phyloP scores from a whole-genome alignment of 2,888 invertebrate genomes.

The Pristionchus fissidentatus region DNA sequence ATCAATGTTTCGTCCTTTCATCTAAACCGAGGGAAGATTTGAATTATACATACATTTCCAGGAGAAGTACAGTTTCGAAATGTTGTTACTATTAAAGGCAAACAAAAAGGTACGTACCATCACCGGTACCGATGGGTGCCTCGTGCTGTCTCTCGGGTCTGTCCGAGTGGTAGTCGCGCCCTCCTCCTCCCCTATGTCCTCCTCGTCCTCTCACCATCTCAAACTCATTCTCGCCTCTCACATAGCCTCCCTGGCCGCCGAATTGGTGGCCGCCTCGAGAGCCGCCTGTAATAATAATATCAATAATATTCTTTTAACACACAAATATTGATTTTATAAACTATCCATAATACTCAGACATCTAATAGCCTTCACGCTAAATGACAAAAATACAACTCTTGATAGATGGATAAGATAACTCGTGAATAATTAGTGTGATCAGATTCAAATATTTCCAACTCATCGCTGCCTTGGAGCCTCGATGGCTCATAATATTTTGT shows the following conservation, averaged over 20 bases:
- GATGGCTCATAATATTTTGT: not conserved
- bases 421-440: too few relatives aligned
- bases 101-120: not conserved
- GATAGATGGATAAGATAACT: too few relatives aligned
- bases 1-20: too few relatives aligned
- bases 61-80: too few relatives aligned
- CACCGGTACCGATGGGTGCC: conserved; percentile 8
- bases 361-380: too few relatives aligned
- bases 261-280: conserved; percentile 10
- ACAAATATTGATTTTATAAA: not conserved
- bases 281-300: conserved; percentile 1
- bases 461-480: too few relatives aligned
- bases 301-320: not conserved
- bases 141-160: not conserved
- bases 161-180: not conserved
- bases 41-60: too few relatives aligned
- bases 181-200: conserved; percentile 27
- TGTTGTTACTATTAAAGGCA: not conserved
- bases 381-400: too few relatives aligned
- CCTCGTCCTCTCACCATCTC: conserved; percentile 2
- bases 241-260: conserved; percentile 38
- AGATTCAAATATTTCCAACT: too few relatives aligned
- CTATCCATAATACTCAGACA: conserved; percentile 1
- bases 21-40: too few relatives aligned
- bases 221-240: conserved; percentile 29